Percentiles rank a stretch among this genome's conserved stretches.
Evolutionary conservation across 92 coral and sea anemone species (phyloP).

Genomic region (Heteractis magnifica): DNA sequence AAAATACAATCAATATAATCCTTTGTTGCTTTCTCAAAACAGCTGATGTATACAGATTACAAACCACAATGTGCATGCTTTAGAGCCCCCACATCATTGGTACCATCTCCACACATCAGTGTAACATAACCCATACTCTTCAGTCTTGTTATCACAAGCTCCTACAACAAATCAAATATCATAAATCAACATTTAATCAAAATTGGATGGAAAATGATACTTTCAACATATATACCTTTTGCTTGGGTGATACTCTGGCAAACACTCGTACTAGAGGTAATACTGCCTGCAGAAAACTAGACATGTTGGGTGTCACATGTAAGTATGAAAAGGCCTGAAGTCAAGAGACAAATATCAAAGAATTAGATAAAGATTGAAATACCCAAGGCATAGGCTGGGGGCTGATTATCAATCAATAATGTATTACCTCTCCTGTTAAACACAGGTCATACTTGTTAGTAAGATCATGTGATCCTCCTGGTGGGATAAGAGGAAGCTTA

Average conservation of each 20-base stretch:
- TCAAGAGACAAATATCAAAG: too few species aligned
- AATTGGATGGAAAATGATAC: not conserved
- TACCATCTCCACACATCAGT: slow-evolving; percentile 98
- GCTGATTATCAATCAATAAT: too few species aligned
- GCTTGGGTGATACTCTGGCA: slow-evolving; percentile 98
- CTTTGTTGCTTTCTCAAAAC: slow-evolving; percentile 1
- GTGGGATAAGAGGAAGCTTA: slow-evolving; percentile 75
- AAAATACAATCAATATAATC: not conserved
- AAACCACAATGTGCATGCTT: slow-evolving; percentile 98
- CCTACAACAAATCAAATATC: slow-evolving; percentile 42
- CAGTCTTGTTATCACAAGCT: slow-evolving; percentile 83
- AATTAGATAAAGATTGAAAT: not conserved
- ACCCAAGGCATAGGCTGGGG: not conserved
- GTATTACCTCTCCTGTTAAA: slow-evolving; percentile 88
- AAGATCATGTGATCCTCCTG: slow-evolving; percentile 71
- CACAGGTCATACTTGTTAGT: slow-evolving; percentile 83
- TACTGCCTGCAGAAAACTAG: slow-evolving; percentile 61
- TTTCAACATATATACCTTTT: slow-evolving; percentile 61
- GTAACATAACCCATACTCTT: slow-evolving; percentile 93
- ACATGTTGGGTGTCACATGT: slow-evolving; percentile 49
- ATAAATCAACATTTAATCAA: not conserved
- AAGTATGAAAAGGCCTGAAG: slow-evolving; percentile 82
- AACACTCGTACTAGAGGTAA: slow-evolving; percentile 78
- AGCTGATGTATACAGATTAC: slow-evolving; percentile 14
- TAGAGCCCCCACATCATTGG: slow-evolving; percentile 98